Evolutionary conservation across 2,888 invertebrate species (phyloP), one percentile per base, ranked within the genome.

Genomic region (Parelbella ahira): DNA sequence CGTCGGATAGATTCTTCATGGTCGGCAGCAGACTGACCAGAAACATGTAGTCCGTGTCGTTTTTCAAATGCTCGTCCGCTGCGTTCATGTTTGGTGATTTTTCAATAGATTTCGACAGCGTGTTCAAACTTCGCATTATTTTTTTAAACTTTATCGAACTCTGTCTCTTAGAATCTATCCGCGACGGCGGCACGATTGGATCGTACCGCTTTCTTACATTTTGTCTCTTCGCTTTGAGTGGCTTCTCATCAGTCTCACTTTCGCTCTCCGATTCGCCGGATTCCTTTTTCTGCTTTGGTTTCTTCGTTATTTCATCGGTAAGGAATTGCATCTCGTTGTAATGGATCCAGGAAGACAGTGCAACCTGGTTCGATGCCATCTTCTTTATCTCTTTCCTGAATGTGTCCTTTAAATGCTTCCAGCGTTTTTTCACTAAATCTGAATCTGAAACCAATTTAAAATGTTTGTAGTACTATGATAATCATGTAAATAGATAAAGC

Each of bases 21-120:
- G 54, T 54, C 0, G 62, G 61, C 29, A 63, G 20, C 4, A 65
- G 30, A 30, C 63, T 63, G 44, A 61, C 47, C 7, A 65, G 50
- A 23, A 53, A 62, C 54, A 62, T 48, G 37, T 54, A 60, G 18
- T 65, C 64, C 0, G 58, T 50, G 23, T 63, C 59, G 6, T 56
- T 50, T 8, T 46, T 45, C n/a, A 48, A 13, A 1, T 44, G 19
- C 0, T 44, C 47, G 0, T 51, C 42, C 8, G 33, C 5, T 1
- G 19, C 7, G n/a, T 18, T 25, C 3, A 7, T 10, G 19, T 8
- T 18, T 8, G 19, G 6, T n/a, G 33, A 24, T 6, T 32, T 33
- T 4, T 33, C 27, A 3, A 41, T 19, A 1, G 12, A 18, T 4
- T 33, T 32, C 1, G 13, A 33, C 2, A 41, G 13, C 1, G 6